These are phyloP conservation scores for Spermophilus dauricus DNA, from an alignment of 2,113 vertebrate genomes.

Conservation along the genomic window DNA sequence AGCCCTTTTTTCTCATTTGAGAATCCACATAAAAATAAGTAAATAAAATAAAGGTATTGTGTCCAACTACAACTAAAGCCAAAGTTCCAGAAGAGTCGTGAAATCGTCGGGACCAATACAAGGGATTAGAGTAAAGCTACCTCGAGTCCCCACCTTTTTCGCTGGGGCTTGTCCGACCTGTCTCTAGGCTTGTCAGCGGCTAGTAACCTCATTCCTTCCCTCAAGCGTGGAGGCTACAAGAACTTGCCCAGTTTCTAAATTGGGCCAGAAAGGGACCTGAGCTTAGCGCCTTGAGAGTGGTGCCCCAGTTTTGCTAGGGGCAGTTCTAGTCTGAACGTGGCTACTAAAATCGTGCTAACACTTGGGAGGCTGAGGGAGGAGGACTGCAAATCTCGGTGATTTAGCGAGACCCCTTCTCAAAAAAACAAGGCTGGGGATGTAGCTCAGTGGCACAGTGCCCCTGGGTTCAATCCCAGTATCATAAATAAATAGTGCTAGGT, in stretches of 20 bases:
- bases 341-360: background rate
- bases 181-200: background rate
- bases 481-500: background rate
- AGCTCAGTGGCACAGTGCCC: too few species aligned
- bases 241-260: slow-evolving; percentile 15
- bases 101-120: background rate
- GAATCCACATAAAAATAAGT: too few species aligned
- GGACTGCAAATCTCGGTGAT: too few species aligned
- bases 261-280: background rate
- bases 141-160: background rate
- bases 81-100: background rate
- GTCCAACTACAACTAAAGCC: too few species aligned
- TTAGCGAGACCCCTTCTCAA: too few species aligned
- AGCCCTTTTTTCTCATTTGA: slow-evolving; percentile 61
- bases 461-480: too few species aligned
- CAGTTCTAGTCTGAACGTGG: background rate
- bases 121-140: background rate
- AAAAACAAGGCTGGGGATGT: too few species aligned
- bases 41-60: too few species aligned
- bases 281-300: background rate
- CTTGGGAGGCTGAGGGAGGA: too few species aligned
- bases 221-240: background rate
- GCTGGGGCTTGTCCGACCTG: background rate
- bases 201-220: background rate
- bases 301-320: background rate